phyloP scores from a whole-genome alignment of 2,888 invertebrate genomes.

The Campaea margaritaria region DNA sequence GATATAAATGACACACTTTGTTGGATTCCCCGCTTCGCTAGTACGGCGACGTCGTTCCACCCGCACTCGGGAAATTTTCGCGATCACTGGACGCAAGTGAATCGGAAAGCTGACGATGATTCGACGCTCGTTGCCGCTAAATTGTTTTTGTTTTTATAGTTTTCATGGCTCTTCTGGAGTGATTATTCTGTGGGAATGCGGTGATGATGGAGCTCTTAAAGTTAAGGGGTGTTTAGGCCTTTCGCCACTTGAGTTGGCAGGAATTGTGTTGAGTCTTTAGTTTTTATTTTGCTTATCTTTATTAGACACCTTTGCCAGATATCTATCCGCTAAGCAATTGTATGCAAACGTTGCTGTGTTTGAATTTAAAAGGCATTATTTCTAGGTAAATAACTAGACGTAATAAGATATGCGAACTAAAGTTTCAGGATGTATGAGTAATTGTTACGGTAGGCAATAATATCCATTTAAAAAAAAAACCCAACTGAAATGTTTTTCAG shows the following conservation, averaged over 20 bases:
- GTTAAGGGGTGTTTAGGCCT: conserved; percentile 12
- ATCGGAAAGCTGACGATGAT: conserved; percentile 41
- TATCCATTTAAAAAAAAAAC: too few relatives aligned
- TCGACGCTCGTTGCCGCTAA: conserved; percentile 27
- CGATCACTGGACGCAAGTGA: conserved; percentile 41
- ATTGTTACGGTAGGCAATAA: too few relatives aligned
- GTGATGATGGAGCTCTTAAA: conserved; percentile 22
- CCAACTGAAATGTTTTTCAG: too few relatives aligned
- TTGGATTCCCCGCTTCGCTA: conserved; percentile 25
- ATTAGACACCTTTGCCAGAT: too few relatives aligned
- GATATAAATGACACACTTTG: conserved; percentile 62
- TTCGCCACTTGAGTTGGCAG: background rate
- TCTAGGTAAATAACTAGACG: too few relatives aligned
- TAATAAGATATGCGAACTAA: too few relatives aligned
- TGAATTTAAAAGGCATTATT: too few relatives aligned
- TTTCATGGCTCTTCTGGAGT: conserved; percentile 17
- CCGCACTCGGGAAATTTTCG: conserved; percentile 21
- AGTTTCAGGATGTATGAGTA: too few relatives aligned
- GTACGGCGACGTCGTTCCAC: conserved; percentile 3
- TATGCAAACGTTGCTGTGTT: too few relatives aligned
- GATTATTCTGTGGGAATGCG: conserved; percentile 17
- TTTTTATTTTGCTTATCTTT: background rate
- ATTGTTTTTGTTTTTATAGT: conserved; percentile 37
- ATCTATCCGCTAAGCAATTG: too few relatives aligned
- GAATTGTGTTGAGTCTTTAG: conserved; percentile 1